Percentiles rank a stretch among this genome's conserved stretches.
phyloP scores from a whole-genome alignment of 2,888 invertebrate genomes.

The Atethmia centrago region DNA sequence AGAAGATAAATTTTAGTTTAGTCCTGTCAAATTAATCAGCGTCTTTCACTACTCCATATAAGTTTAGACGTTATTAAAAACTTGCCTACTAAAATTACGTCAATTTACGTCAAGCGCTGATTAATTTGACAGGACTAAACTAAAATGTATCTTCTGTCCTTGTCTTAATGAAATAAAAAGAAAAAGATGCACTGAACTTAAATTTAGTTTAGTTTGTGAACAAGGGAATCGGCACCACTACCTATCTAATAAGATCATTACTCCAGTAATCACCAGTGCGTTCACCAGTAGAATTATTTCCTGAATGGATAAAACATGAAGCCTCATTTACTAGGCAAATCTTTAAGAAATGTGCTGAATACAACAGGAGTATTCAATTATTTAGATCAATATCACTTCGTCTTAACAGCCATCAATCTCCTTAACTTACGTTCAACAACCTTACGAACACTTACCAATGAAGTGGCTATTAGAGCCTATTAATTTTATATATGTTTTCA shows the following conservation, averaged over 20 bases:
- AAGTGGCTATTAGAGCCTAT: background rate
- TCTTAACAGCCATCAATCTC: constrained; percentile 8
- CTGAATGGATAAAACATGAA: background rate
- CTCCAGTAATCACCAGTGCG: background rate
- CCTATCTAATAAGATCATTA: background rate
- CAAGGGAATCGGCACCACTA: too few species aligned
- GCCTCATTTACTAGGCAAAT: background rate
- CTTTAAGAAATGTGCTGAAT: background rate
- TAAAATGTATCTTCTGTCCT: too few species aligned
- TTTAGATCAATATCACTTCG: background rate
- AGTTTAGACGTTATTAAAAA: too few species aligned
- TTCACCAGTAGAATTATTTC: background rate
- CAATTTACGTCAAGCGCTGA: too few species aligned
- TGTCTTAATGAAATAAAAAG: too few species aligned
- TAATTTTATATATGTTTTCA: background rate
- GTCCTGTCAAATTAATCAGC: too few species aligned
- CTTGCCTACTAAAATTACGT: too few species aligned
- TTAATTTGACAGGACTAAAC: too few species aligned
- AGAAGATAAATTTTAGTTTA: too few species aligned
- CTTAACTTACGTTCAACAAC: background rate
- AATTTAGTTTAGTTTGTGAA: too few species aligned
- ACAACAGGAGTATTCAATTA: background rate
- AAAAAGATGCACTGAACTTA: too few species aligned
- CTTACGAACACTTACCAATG: background rate
- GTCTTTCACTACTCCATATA: too few species aligned